Base-by-base conservation (phyloP, 2,113 vertebrate species). In the Quiscalus mexicanus region DNA sequence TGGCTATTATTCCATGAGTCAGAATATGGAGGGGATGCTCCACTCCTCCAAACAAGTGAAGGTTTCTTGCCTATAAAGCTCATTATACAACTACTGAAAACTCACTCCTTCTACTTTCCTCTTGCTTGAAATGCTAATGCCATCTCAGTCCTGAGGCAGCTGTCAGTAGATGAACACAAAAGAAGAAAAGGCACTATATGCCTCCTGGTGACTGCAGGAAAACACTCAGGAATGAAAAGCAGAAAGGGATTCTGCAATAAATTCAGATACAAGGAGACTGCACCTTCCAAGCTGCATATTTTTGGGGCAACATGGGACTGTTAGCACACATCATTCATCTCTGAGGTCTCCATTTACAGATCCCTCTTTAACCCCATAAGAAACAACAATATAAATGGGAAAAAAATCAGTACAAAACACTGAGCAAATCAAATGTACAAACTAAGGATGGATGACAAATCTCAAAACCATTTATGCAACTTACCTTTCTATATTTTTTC, bases 51-150 rank as follows among this genome's bases (percentile, higher is more conserved):
- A 69, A 68, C 15, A 70, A 64, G 6, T 30, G 9, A 64, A 58
- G 25, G 17, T 55, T 94, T 94, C 83, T 76, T 65, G 31, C 20
- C 42, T 77, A 58, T 18, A 65, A 53, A 92, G 35, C 45, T 88
- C 27, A 59, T 83, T 85, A 87, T 25, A 42, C 24, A 87, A 42
- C 65, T 78, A 90, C 0, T 71, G 83, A 80, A 83, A 93, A 90
- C 50, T 69, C 75, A 65, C 39, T 88, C 76, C 59, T 84, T 92
- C 41, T 84, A 55, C 41, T 79, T 89, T 58, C 12, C 50, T 67
- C 55, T 70, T 88, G 41, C 50, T 83, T 90, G 75, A 95, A 88
- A 89, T 89, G 79, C 59, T 90, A 80, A 86, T 80, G 53, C 39
- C 31, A 35, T n/a, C 49, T 90, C 79, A 77, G 60, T 77, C 83